Evolutionary conservation across 2,888 invertebrate genomes (phyloP), one percentile per base, ranked within the genome.

Genomic region (Agriotes lineatus): DNA sequence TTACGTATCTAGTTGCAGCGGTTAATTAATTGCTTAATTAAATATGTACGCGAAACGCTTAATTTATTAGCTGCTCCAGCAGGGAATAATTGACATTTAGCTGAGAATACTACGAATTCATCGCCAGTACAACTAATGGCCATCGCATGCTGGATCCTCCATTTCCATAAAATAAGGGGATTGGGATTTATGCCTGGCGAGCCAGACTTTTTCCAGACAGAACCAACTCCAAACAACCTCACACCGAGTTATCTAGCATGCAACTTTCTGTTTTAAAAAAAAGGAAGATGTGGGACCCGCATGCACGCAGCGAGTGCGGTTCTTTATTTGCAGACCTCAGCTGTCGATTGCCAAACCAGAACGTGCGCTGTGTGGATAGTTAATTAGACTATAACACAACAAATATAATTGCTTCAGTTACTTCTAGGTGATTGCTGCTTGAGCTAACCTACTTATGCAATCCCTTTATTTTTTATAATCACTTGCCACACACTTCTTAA

Each of bases 21-120:
- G 48, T 48, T 20, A 48, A 48, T 48, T 48, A 48, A 48, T 48
- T 48, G 22, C 22, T 48, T 48, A 48, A 48, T 48, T 48, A 48
- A 48, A 48, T 48, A 48, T 45, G 22, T 25, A 22, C 22, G 48
- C 2, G 22, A 22, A 22, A 48, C 14, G 22, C 25, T 22, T 22
- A 48, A 48, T 42, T 42, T 42, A 42, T 16, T 18, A 14, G 48
- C 22, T 48, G 42, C n/a, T 37, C 1, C 3, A 35, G 37, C n/a
- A 37, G 37, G 14, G 14, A 37, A 37, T 37, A 37, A 37, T 37
- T 37, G 37, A 14, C n/a, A 37, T 37, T 37, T 37, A 12, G 14
- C n/a, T 18, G 42, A 42, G 42, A 42, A 42, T 18, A 16, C 18
- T 42, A 42, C 16, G 9, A 42, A 42, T 42, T 42, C 16, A 42